Evolutionary conservation across 2,888 invertebrate genomes (phyloP), one percentile per base, ranked within the genome.

Genomic region (Nymphalis c-album): DNA sequence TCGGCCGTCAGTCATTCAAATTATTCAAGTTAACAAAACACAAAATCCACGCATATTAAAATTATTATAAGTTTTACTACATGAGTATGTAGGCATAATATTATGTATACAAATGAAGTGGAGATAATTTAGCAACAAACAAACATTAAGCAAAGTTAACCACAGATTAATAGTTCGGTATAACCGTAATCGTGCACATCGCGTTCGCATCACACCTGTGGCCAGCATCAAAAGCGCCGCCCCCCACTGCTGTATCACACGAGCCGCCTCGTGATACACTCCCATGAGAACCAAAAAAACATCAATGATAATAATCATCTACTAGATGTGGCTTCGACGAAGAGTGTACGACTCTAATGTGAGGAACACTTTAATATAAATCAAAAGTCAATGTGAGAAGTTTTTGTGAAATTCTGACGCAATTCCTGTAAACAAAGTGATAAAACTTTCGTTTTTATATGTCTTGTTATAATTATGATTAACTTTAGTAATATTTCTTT

Each of bases 191-290:
- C 57, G 53, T 59, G 63, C 66, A 79, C 78, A 85, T 86, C 87
- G 87, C 67, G 46, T 53, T 67, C 66, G 79, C 79, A 85, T 86
- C 87, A 88, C 91, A 91, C 91, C 90, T 90, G 90, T 88, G 87
- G 85, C 81, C 79, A 58, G 81, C 80, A 82, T 87, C 87, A 86
- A 87, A 87, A 79, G 80, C 77, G 76, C 85, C 85, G 84, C 76
- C 79, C 71, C 71, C 55, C 77, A 74, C 74, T 73, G 67, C 67
- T 69, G 78, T 83, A 84, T 86, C 86, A 88, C 86, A 86, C 85
- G 81, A 84, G 86, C 88, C 89, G 88, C 83, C 83, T 81, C 78
- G 78, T 81, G 78, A 83, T 80, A 85, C 82, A 77, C 74, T 85
- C 82, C 82, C 88, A 88, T 88, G 90, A 88, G 91, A 90, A 88